Percentiles rank a stretch among this genome's conserved stretches.
Evolutionary conservation across 2,113 vertebrate species (phyloP).

Genomic region (Ursus arctos): DNA sequence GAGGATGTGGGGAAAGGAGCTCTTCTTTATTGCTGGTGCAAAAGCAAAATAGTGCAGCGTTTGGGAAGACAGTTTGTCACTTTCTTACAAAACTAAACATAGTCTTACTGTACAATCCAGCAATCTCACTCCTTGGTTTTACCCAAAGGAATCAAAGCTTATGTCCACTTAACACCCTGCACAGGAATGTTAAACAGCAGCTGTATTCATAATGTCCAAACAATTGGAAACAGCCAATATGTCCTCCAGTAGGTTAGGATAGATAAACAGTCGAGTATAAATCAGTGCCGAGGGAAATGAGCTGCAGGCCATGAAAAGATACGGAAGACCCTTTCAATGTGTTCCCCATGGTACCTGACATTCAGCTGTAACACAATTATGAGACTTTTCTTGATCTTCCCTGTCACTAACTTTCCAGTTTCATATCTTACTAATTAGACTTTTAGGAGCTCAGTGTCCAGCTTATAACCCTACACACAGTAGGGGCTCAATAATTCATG

Average conservation of each 20-base stretch:
- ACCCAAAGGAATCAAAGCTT: neutral
- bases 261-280: neutral
- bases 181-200: neutral
- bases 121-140: neutral
- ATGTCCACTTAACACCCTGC: neutral
- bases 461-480: neutral
- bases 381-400: neutral
- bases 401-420: neutral
- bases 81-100: neutral
- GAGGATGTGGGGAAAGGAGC: neutral
- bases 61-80: neutral
- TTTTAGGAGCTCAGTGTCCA: neutral
- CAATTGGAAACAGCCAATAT: neutral
- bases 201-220: neutral
- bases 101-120: neutral
- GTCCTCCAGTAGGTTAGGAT: neutral
- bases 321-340: neutral
- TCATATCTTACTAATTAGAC: neutral
- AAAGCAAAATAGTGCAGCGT: neutral
- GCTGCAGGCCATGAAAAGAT: neutral
- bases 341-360: neutral
- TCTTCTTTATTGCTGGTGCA: neutral
- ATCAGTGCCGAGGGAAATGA: neutral
- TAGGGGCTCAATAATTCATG: neutral
- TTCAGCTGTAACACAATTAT: neutral